Evolutionary conservation across 2,888 invertebrate genomes (phyloP).

Genomic region (Brenthis daphne): DNA sequence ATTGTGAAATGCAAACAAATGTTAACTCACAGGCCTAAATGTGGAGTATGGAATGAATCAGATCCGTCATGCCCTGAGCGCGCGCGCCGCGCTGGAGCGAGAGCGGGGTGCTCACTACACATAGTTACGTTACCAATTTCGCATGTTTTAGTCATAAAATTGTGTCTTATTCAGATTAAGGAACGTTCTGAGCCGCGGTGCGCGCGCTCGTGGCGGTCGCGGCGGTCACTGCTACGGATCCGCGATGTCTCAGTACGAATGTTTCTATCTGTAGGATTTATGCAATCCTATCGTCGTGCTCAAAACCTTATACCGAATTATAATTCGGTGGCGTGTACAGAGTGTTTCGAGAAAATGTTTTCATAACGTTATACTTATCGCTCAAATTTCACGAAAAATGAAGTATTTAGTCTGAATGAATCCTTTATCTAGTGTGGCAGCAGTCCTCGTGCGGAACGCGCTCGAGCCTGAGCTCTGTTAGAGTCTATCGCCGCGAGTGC

Average conservation of each 20-base stretch:
- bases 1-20: no score
- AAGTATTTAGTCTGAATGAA: slow-evolving; percentile 23
- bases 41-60: no score
- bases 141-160: no score
- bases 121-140: no score
- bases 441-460: slow-evolving; percentile 15
- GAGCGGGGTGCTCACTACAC: no score
- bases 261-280: neutral
- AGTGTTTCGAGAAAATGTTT: neutral
- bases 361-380: slow-evolving; percentile 26
- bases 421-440: neutral
- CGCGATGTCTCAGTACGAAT: no score
- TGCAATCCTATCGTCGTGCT: slow-evolving; percentile 1
- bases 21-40: no score
- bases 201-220: neutral
- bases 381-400: slow-evolving; percentile 28
- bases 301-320: neutral
- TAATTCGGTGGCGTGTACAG: no score
- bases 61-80: no score
- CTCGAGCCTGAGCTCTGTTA: neutral
- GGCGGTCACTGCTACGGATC: no score
- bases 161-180: no score
- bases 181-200: neutral
- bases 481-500: neutral
- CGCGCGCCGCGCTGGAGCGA: no score